Evolutionary conservation across 2,113 vertebrate genomes (phyloP), one percentile per base, ranked within the genome.

Genomic region (Nesoenas mayeri): DNA sequence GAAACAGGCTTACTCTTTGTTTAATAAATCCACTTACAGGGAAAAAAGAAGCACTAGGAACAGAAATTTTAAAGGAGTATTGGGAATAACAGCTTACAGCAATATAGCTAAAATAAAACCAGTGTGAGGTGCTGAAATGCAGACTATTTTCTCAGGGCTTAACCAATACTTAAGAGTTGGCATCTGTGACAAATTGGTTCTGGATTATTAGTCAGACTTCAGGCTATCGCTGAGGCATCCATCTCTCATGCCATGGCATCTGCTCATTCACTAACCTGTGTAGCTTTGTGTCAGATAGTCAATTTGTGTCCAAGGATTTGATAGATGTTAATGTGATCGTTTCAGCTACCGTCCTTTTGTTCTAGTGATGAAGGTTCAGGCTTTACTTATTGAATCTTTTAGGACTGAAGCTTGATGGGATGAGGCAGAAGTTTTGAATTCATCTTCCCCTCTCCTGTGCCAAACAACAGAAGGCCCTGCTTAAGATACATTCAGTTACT

Each of bases 181-280:
- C 94, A 89, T 58, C 89, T 91, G 93, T 95, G 93, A 96, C 89
- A 95, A 89, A 95, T 95, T 87, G 89, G 93, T 95, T 97, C 93
- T 83, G 93, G 94, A 87, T 88, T 96, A 96, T 96, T 96, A 96
- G 91, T 44, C 91, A 96, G 93, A 95, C 78, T 87, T 79, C 47
- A 64, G 89, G 94, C 91, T 54, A 70, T 66, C 5, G 3, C 22
- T 69, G 85, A 88, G 34, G 71, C 93, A 96, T 95, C 96, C 88
- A 94, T 97, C 95, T 92, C 80, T 91, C 87, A 89, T 79, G 72
- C 87, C 3, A 2, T 88, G 87, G 87, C 96, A 93, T 47, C 93
- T 96, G 91, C 89, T 95, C 87, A 57, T 83, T 97, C 91, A 89
- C 93, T 83, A 94, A 91, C 94, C 87, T 70, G 62, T 58, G 91